A percentile compares a stretch with the other conserved stretches of the same genome.
Conservation (phyloP, 30 jellyfish, hydroid and myxozoan genomes). For the Phacellophora camtschatica region DNA sequence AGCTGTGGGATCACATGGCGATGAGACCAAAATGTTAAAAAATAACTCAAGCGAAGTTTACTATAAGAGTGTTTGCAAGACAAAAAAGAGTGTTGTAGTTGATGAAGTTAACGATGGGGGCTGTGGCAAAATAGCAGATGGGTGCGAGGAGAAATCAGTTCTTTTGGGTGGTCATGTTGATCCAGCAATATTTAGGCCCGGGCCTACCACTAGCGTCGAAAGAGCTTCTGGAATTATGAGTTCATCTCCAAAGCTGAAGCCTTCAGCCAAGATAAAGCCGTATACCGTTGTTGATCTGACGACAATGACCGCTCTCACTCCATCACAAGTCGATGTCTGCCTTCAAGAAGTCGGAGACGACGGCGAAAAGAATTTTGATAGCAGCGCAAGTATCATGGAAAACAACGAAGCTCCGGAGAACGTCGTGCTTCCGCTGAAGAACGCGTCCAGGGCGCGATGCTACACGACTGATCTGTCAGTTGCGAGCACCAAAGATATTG, state of each 20-base stretch:
- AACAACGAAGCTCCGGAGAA: conserved; percentile 48
- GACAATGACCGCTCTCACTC: conserved; percentile 66
- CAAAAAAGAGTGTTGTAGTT: background rate
- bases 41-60: background rate
- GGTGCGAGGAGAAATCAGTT: background rate
- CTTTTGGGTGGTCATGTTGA: background rate
- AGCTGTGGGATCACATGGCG: background rate
- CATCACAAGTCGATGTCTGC: conserved; percentile 73
- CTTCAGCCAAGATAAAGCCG: conserved; percentile 80
- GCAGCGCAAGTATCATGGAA: too few species aligned
- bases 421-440: conserved; percentile 32
- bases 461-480: conserved; percentile 4
- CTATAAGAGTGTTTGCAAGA: background rate
- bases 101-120: background rate
- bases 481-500: background rate
- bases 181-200: background rate
- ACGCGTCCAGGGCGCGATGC: background rate
- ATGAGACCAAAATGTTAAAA: background rate
- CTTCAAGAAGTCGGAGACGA: conserved; percentile 22
- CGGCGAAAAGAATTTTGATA: background rate
- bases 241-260: conserved; percentile 25
- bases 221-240: too few species aligned
- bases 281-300: conserved; percentile 89
- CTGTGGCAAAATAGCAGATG: background rate
- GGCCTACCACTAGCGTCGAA: background rate